Conservation (phyloP, 2,888 invertebrate genomes). For the Galerucella pusilla region DNA sequence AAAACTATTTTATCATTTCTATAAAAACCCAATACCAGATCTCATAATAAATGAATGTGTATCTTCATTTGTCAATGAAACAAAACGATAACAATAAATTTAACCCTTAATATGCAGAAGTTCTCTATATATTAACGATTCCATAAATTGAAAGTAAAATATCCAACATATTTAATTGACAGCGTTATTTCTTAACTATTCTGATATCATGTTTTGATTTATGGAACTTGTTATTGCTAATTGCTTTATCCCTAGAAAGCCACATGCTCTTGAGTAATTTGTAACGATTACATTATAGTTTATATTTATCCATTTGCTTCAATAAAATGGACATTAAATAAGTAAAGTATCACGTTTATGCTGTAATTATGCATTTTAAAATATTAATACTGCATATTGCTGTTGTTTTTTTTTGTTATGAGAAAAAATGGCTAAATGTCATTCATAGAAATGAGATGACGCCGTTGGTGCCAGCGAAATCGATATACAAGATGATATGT, state of each 20-base stretch:
- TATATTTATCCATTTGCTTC: constrained; percentile 26
- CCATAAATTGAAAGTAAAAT: constrained; percentile 23
- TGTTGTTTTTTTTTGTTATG: too few species aligned
- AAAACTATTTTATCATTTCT: background rate
- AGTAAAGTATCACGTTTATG: constrained; percentile 17
- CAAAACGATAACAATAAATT: background rate
- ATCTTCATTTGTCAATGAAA: background rate
- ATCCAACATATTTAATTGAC: constrained; percentile 27
- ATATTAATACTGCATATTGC: background rate
- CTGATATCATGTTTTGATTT: constrained; percentile 30
- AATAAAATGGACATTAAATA: constrained; percentile 25
- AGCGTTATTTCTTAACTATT: constrained; percentile 23
- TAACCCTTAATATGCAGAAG: background rate
- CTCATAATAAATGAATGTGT: background rate
- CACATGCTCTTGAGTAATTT: constrained; percentile 36
- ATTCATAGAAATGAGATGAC: too few species aligned
- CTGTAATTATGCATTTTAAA: constrained; percentile 11
- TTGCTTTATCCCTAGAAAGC: constrained; percentile 33
- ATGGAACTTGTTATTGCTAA: constrained; percentile 29
- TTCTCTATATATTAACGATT: constrained; percentile 1
- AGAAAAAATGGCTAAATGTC: too few species aligned
- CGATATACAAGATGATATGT: too few species aligned
- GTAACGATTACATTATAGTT: constrained; percentile 28
- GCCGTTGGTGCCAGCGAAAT: too few species aligned
- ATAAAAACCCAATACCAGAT: background rate